Evolutionary conservation across 2,888 invertebrate genomes (phyloP), one percentile per base, ranked within the genome.

Genomic region (Macrophya alboannulata): DNA sequence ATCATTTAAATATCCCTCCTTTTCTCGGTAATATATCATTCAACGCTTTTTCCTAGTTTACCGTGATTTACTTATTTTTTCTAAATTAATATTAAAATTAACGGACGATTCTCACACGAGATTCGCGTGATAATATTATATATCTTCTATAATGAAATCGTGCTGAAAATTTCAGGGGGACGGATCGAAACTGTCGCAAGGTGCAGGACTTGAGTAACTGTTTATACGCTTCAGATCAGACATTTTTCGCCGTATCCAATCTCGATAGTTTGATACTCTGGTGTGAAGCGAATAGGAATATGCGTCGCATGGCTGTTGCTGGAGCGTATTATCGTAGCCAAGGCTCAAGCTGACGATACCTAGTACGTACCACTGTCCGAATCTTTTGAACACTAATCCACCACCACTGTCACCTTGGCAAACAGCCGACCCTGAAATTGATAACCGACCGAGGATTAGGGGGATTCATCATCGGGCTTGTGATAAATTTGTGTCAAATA

Each of bases 351-450:
- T 94, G 5, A 95, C 94, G 84, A 95, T 91, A 0, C 95, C 95
- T 71, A 93, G 90, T 8, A 94, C 89, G 86, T 93, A 94, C 92
- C 93, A 94, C 6, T 92, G 87, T 2, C 88, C 89, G 40, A 90
- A 87, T 25, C 86, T 89, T 62, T 89, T 87, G 77, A 94, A 93
- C 0, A 94, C 92, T n/a, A 94, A 90, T 68, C 94, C 94, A 17
- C 94, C 94, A 0, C 95, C 95, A 87, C 94, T 94, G 87, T 94
- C 94, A 4, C 94, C 95, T 68, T 93, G 91, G 85, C 94, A 94
- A 15, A 94, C 94, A 1, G 94, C 90, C 21, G 93, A 92, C 84
- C 94, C 94, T 94, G 86, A 71, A 90, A 89, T 84, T 48, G 10
- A 62, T 40, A 48, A 65, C 0, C 68, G 51, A 68, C 21, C 81